Base-by-base conservation (phyloP, 2,888 invertebrate species). In the Lottia gigantea region DNA sequence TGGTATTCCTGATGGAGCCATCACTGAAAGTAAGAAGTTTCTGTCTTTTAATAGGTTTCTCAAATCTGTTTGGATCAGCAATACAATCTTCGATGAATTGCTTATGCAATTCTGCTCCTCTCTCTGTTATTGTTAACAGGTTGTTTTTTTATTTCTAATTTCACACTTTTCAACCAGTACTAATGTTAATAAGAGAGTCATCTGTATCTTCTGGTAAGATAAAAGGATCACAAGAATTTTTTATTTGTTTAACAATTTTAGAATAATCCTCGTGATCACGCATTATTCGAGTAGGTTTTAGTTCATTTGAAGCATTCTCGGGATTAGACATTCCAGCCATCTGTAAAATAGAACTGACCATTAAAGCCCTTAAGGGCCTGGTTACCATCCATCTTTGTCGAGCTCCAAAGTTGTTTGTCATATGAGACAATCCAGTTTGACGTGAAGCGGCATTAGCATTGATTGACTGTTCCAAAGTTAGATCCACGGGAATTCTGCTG, bases 381-480 rank as follows among this genome's bases (percentile, higher is more conserved):
- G 49, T 49, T n/a, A 49, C 16, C 49, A 15, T 49, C 49, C 49
- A 49, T n/a, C 49, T 16, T 49, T n/a, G 19, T n/a, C n/a, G 49
- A 49, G 49, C 15, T 49, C n/a, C 49, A 49, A n/a, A 49, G 49
- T 49, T 49, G 19, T 49, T 49, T 7, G 49, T 49, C 49, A 49
- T 49, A 49, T 16, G n/a, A n/a, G 49, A 49, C 19, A 49, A n/a
- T 49, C 49, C 15, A 6, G 49, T 49, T 49, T n/a, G 49, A n/a
- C 49, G 16, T 14, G 49, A 49, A 19, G 49, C 49, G 49, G 49
- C 49, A 49, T 49, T 19, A 16, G 49, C 49, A 49, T 49, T 49
- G n/a, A 49, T 19, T 19, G 49, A n/a, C 49, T 49, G 49, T 49
- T 49, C 49, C 49, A 49, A n/a, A n/a, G 49, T 49, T 16, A 49